A percentile compares a stretch with the other conserved stretches of the same genome.
Conservation (phyloP, 2,888 invertebrate species). For the Merodon equestris region DNA sequence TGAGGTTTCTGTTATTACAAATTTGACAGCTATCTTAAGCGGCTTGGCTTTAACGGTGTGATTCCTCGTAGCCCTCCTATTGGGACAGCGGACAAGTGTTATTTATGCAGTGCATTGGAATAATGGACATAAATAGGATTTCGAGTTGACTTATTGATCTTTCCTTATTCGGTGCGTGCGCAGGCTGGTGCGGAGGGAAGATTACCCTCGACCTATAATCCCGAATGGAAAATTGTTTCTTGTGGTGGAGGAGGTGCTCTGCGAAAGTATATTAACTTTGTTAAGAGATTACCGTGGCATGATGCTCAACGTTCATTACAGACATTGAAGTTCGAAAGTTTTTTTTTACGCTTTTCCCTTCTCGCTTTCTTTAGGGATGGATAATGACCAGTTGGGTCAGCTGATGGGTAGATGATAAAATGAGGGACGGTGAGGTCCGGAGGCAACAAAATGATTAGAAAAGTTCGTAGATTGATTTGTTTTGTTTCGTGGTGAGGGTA, state of each 20-base stretch:
- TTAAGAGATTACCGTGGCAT: conserved; percentile 26
- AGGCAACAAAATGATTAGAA: conserved; percentile 22
- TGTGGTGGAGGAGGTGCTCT: no score
- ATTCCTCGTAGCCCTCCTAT: background rate
- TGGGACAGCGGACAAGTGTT: conserved; percentile 36
- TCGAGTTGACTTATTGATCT: conserved; percentile 42
- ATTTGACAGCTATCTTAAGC: conserved; percentile 21
- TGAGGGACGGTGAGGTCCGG: background rate
- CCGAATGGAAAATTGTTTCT: no score
- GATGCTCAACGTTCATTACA: conserved; percentile 10
- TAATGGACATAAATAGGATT: conserved; percentile 50
- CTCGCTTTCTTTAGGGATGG: conserved; percentile 4
- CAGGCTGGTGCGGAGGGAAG: background rate
- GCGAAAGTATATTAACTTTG: conserved; percentile 25
- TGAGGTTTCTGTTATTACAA: conserved; percentile 35
- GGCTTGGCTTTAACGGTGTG: background rate
- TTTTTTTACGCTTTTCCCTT: background rate
- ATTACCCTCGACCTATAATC: conserved; percentile 34
- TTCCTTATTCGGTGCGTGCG: conserved; percentile 5
- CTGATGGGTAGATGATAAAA: background rate
- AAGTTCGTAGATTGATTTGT: conserved; percentile 24
- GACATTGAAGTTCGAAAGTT: conserved; percentile 16
- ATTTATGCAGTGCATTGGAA: conserved; percentile 46
- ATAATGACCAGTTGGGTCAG: conserved; percentile 21
- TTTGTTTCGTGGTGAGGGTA: background rate